phyloP scores from a whole-genome alignment of 2,888 invertebrate genomes.

The Morpho helenor region DNA sequence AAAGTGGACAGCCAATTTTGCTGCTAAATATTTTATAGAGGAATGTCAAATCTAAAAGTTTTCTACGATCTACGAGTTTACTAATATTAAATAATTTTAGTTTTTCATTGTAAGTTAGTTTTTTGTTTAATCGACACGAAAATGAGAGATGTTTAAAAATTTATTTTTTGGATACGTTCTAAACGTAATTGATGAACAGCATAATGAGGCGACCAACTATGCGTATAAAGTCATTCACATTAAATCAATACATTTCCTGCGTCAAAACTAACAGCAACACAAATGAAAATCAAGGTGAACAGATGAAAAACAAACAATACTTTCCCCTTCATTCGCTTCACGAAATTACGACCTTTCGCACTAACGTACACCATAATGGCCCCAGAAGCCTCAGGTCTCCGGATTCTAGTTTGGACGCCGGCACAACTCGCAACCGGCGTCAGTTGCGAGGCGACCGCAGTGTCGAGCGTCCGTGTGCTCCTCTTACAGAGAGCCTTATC shows the following conservation, averaged over 20 bases:
- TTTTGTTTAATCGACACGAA: too few species aligned
- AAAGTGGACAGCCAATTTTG: too few species aligned
- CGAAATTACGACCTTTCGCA: slow-evolving; percentile 63
- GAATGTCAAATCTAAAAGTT: too few species aligned
- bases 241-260: neutral
- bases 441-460: slow-evolving; percentile 61
- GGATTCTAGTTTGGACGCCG: slow-evolving; percentile 50
- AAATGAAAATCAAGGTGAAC: slow-evolving; percentile 16
- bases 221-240: too few species aligned
- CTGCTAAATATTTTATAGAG: too few species aligned
- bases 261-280: neutral
- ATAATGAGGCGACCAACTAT: too few species aligned
- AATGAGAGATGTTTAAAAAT: too few species aligned
- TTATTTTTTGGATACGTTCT: too few species aligned
- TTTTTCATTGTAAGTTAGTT: too few species aligned
- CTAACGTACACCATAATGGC: slow-evolving; percentile 51
- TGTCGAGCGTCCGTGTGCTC: slow-evolving; percentile 47
- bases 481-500: slow-evolving; percentile 25
- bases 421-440: slow-evolving; percentile 44
- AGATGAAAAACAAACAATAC: slow-evolving; percentile 32
- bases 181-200: too few species aligned
- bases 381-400: slow-evolving; percentile 50
- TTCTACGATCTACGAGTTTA: too few species aligned
- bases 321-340: slow-evolving; percentile 30
- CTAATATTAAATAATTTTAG: too few species aligned